Percentiles rank a stretch among this genome's conserved stretches.
These are phyloP conservation scores for Drosophila phalerata DNA, from an alignment of 2,888 invertebrate genomes.

Conservation along the genomic window DNA sequence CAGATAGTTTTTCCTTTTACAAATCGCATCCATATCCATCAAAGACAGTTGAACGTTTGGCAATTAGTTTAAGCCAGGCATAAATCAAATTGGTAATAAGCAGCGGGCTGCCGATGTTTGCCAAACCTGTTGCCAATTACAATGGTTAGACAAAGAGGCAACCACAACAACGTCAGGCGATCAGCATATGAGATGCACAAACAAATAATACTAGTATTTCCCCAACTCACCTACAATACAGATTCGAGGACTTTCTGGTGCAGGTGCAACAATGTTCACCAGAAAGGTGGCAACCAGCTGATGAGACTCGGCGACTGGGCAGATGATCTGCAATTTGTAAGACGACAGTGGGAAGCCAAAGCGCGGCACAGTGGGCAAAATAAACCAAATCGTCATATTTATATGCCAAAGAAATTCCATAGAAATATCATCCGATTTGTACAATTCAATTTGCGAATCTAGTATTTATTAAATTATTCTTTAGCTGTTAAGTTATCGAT, in stretches of 20 bases:
- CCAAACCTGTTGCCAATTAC: conserved; percentile 49
- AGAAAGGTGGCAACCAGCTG: conserved; percentile 55
- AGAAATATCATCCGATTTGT: too few species aligned
- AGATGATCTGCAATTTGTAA: conserved; percentile 56
- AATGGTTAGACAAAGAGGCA: conserved; percentile 28
- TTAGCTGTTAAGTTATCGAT: too few species aligned
- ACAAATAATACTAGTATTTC: conserved; percentile 8
- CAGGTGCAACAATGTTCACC: conserved; percentile 69
- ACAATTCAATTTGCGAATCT: too few species aligned
- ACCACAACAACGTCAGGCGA: conserved; percentile 3
- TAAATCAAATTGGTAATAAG: conserved; percentile 74
- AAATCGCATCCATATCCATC: conserved; percentile 37
- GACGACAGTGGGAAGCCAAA: conserved; percentile 30
- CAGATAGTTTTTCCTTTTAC: conserved; percentile 24
- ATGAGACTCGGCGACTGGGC: conserved; percentile 15
- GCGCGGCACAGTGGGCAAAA: conserved; percentile 5
- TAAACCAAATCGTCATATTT: too few species aligned
- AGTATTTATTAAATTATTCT: too few species aligned
- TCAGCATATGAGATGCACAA: conserved; percentile 35
- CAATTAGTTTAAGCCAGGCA: conserved; percentile 62
- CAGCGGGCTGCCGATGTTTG: conserved; percentile 32
- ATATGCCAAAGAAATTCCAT: too few species aligned
- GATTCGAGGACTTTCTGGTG: conserved; percentile 62
- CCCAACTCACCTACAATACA: conserved; percentile 54
- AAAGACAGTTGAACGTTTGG: conserved; percentile 47